These are phyloP conservation scores for Sycophaga agraensis DNA, from an alignment of 1,140 invertebrate species.

Conservation along the genomic window DNA sequence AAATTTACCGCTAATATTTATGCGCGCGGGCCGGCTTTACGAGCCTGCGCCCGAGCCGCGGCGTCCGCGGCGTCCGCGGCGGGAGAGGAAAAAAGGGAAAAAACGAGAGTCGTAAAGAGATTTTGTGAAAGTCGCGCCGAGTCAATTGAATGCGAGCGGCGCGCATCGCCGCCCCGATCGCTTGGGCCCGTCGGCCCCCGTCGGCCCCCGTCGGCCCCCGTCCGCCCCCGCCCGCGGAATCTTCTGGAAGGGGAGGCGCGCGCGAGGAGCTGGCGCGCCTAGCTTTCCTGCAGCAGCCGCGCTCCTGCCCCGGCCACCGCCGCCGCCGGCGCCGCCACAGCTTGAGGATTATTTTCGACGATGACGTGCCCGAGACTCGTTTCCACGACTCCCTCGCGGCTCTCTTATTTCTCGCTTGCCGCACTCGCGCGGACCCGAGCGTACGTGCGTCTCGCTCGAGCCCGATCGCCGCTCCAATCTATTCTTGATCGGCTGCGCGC, in stretches of 20 bases:
- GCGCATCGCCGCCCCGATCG: not conserved
- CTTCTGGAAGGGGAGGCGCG: not conserved
- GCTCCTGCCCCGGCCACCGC: too few relatives aligned
- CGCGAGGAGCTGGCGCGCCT: not conserved
- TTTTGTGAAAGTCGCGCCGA: conserved; percentile 25
- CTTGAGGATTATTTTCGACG: conserved; percentile 15
- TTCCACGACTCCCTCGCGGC: not conserved
- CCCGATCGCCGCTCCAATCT: not conserved
- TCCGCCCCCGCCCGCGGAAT: not conserved
- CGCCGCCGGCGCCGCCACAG: too few relatives aligned
- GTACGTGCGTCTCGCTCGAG: too few relatives aligned
- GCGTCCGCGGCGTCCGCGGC: too few relatives aligned
- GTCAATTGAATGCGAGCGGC: conserved; percentile 3
- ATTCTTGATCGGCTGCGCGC: too few relatives aligned
- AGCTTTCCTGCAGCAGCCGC: too few relatives aligned
- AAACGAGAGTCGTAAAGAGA: conserved; percentile 27
- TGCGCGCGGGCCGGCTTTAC: not conserved
- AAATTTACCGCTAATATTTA: not conserved
- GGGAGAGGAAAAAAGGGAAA: not conserved
- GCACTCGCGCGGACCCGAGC: too few relatives aligned
- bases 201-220: not conserved
- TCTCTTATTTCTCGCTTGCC: not conserved
- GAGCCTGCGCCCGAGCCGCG: too few relatives aligned
- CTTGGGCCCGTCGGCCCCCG: not conserved
- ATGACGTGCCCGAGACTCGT: conserved; percentile 7